A percentile compares a stretch with the other conserved stretches of the same genome.
These are phyloP conservation scores for Ranitomeya variabilis DNA, from an alignment of 2,113 vertebrate species.

Conservation along the genomic window DNA sequence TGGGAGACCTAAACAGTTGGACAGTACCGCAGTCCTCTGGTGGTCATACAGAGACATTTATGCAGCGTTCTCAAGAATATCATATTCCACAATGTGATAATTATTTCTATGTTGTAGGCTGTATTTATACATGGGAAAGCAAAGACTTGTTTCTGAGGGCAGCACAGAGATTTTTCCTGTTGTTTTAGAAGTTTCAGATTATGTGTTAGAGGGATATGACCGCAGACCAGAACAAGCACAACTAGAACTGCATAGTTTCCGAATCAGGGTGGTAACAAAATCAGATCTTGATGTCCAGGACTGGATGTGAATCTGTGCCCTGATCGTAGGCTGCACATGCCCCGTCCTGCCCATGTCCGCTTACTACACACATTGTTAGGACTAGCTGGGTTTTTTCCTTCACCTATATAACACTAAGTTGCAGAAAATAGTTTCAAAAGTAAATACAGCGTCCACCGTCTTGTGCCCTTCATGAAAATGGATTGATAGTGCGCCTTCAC, in stretches of 20 bases:
- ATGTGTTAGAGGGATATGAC: neutral
- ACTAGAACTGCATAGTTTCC: neutral
- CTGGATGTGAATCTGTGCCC: neutral
- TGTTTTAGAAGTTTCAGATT: neutral
- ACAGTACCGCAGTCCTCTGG: neutral
- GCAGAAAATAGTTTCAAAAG: neutral
- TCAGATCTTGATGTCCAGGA: neutral
- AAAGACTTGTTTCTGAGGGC: neutral
- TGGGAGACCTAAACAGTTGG: neutral
- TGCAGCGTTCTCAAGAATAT: neutral
- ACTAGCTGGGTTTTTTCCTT: slow-evolving; percentile 16
- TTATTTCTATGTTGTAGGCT: neutral
- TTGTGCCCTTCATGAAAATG: too few relatives aligned
- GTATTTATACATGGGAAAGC: neutral
- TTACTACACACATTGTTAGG: neutral
- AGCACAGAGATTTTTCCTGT: neutral
- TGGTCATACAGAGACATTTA: neutral
- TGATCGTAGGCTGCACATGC: neutral
- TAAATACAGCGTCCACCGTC: neutral
- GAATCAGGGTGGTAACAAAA: neutral
- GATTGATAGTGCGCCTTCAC: too few relatives aligned
- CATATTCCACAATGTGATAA: neutral
- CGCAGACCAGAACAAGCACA: neutral
- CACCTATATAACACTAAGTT: neutral
- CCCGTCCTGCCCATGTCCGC: slow-evolving; percentile 4